Conservation (phyloP, 2,888 invertebrate species). For the Mythimna ferrago region DNA sequence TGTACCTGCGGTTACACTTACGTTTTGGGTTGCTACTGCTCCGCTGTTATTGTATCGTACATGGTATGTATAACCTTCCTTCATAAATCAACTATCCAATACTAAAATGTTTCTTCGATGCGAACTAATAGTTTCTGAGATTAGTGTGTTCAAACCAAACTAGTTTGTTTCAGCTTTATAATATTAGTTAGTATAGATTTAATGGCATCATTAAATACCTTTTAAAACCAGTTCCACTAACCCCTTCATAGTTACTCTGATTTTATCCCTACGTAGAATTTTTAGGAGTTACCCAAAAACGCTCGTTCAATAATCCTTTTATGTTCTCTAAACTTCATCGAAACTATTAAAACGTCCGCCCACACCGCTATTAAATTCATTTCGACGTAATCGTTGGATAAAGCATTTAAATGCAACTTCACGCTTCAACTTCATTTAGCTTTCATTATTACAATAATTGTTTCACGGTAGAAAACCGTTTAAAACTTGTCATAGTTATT, state of each 20-base stretch:
- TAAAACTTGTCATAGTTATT: slow-evolving; percentile 65
- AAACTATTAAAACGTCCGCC: slow-evolving; percentile 35
- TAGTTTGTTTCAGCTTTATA: no score
- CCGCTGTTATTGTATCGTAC: no score
- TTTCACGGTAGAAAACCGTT: slow-evolving; percentile 60
- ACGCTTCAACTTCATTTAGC: slow-evolving; percentile 58
- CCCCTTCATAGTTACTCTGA: not conserved
- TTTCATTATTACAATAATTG: slow-evolving; percentile 69
- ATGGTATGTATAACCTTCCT: no score
- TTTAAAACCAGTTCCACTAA: not conserved
- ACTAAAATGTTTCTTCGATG: no score
- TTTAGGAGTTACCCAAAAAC: not conserved
- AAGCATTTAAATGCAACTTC: slow-evolving; percentile 62
- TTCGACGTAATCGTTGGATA: slow-evolving; percentile 44
- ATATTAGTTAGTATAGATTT: no score
- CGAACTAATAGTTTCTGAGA: no score
- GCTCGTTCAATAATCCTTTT: not conserved
- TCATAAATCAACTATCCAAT: no score
- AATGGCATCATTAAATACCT: not conserved
- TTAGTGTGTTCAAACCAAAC: no score
- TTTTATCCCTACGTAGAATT: not conserved
- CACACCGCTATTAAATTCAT: slow-evolving; percentile 41
- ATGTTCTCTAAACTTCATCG: slow-evolving; percentile 1
- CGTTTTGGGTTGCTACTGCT: no score
- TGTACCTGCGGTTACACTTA: no score